These are phyloP conservation scores for Dendrocincla fuliginosa DNA, from an alignment of 2,797 vertebrate genomes.

Conservation along the genomic window DNA sequence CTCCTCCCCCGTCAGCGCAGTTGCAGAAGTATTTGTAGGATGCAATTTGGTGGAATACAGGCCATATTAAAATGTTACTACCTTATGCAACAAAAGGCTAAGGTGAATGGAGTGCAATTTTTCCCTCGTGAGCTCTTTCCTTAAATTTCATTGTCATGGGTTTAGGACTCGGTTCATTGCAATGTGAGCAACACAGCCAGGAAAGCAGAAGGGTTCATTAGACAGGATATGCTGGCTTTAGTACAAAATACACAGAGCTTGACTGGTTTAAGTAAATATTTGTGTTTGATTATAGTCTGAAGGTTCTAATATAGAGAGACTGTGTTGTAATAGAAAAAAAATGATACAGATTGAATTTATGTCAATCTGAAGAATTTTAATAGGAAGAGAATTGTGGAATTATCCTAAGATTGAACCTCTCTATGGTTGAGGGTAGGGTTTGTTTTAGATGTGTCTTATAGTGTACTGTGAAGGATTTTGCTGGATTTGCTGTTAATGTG, in stretches of 20 bases:
- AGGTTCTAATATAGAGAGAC: background rate
- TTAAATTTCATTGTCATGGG: conserved; percentile 2
- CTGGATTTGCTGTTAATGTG: background rate
- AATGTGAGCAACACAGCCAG: background rate
- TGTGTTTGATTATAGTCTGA: background rate
- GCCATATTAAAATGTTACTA: background rate
- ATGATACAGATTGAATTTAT: background rate
- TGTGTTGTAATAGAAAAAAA: background rate
- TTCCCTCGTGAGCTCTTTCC: background rate
- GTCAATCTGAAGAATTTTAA: background rate
- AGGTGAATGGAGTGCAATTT: background rate
- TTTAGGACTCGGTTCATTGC: background rate
- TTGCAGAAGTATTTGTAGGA: background rate
- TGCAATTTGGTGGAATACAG: background rate
- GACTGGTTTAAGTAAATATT: conserved; percentile 33
- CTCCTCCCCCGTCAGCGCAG: background rate
- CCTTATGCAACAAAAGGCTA: background rate
- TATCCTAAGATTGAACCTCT: background rate
- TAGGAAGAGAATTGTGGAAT: background rate
- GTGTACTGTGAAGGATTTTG: background rate
- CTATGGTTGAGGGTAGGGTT: background rate
- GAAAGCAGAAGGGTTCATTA: conserved; percentile 47
- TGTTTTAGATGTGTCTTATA: background rate
- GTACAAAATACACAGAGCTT: conserved; percentile 23
- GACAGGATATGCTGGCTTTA: background rate